These are phyloP conservation scores for Glaucomys volans DNA, from an alignment of 2,113 vertebrate genomes.

Conservation along the genomic window DNA sequence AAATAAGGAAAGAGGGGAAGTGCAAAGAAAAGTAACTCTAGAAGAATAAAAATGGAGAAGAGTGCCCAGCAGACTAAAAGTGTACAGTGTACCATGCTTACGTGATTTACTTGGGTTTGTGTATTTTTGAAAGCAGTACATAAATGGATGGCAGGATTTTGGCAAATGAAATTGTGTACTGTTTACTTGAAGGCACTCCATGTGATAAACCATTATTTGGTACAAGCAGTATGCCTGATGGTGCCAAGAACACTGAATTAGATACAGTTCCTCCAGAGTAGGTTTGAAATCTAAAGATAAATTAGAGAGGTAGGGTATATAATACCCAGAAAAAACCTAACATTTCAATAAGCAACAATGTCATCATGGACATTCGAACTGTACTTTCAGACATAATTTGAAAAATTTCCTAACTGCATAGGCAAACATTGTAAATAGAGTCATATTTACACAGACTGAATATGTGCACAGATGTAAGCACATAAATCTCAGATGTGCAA, in stretches of 20 bases:
- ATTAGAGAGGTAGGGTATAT: slow-evolving; percentile 53
- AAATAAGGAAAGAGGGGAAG: background rate
- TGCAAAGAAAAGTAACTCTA: background rate
- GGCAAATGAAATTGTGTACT: slow-evolving; percentile 55
- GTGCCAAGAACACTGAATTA: slow-evolving; percentile 67
- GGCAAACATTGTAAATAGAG: slow-evolving; percentile 34
- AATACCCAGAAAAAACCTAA: slow-evolving; percentile 44
- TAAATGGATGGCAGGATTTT: slow-evolving; percentile 66
- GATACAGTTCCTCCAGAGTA: slow-evolving; percentile 55
- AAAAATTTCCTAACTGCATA: slow-evolving; percentile 23
- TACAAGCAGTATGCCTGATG: slow-evolving; percentile 44
- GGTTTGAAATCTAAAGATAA: slow-evolving; percentile 68
- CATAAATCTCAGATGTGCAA: background rate
- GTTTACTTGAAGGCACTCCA: slow-evolving; percentile 65
- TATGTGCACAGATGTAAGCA: slow-evolving; percentile 35
- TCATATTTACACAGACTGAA: slow-evolving; percentile 29
- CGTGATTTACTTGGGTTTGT: slow-evolving; percentile 56
- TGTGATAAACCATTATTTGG: slow-evolving; percentile 64
- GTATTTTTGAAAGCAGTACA: slow-evolving; percentile 65
- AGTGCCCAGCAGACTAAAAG: background rate
- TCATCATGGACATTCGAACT: background rate
- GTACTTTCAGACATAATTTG: slow-evolving; percentile 42
- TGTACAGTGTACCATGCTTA: background rate
- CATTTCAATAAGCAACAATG: slow-evolving; percentile 45
- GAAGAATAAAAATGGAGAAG: slow-evolving; percentile 15